Percentiles rank a stretch among this genome's conserved stretches.
phyloP scores from a whole-genome alignment of 2,113 vertebrate genomes.

The Onychorhynchus coronatus region DNA sequence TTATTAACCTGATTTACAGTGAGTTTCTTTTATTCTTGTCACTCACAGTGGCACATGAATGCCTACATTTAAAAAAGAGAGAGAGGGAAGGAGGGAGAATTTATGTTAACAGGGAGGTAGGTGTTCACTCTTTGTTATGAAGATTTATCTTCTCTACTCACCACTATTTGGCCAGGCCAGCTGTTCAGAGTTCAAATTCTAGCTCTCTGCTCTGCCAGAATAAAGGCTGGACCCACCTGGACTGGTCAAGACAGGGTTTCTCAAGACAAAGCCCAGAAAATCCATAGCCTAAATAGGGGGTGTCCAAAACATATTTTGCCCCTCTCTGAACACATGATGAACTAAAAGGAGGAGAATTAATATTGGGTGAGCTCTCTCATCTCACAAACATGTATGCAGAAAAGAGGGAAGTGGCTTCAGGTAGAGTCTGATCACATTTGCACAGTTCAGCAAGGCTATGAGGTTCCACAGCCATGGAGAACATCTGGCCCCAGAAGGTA shows the following conservation, averaged over 20 bases:
- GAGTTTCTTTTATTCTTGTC: background rate
- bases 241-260: background rate
- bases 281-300: rapidly evolving
- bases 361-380: background rate
- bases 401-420: background rate
- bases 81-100: background rate
- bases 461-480: background rate
- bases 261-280: rapidly evolving
- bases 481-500: background rate
- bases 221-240: rapidly evolving
- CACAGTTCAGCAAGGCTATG: rapidly evolving
- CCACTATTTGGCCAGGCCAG: background rate
- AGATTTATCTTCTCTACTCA: background rate
- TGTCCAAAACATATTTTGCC: background rate
- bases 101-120: background rate
- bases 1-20: background rate
- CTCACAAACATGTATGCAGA: background rate
- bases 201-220: background rate
- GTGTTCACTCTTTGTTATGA: background rate
- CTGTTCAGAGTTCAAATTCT: background rate
- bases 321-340: background rate
- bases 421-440: background rate
- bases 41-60: background rate
- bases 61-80: background rate
- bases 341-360: background rate